Evolutionary conservation across 2,113 vertebrate genomes (phyloP), one percentile per base, ranked within the genome.

Genomic region (Microcebus lehilahytsara): DNA sequence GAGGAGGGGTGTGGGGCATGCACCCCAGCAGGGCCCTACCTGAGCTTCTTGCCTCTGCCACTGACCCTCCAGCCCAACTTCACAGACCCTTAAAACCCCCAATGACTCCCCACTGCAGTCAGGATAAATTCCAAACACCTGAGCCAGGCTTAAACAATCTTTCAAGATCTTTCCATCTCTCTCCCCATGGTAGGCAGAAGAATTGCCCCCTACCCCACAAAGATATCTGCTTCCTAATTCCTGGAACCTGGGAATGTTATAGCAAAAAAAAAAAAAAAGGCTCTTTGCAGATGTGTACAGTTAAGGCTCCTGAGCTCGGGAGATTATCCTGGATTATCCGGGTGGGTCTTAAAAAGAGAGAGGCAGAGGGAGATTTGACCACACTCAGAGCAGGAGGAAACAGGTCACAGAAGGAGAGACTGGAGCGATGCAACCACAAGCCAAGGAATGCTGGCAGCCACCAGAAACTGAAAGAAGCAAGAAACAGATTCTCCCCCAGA

Each of bases 1-100:
- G 1, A 14, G 16, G n/a, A 30, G 49, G 42, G 22, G 9, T 2
- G 4, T 0, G 0, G 37, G 22, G 37, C 14, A 62, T 17, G 9
- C 13, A 19, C 34, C 19, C n/a, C 16, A 37, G 17, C 6, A 5
- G 3, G 20, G 77, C 9, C 46, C 66, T 66, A 7, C 16, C 12
- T 20, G 14, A 75, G 34, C 11, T 42, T 66, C 62, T 23, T 42
- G 22, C 7, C 25, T 79, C 72, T 89, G 20, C 14, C 58, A 34
- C 42, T 19, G 49, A n/a, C 2, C 13, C 30, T 66, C 13, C 8
- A 67, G 14, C 37, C 60, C 30, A 71, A 60, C 30, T 81, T 27
- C 10, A 14, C n/a, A 83, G 42, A 85, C 40, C 9, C 25, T 20
- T 66, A 13, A 49, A 34, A 64, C 27, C 12, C 13, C 53, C 16